Conservation (phyloP, 2,113 vertebrate genomes). For the Corydoras maculifer region DNA sequence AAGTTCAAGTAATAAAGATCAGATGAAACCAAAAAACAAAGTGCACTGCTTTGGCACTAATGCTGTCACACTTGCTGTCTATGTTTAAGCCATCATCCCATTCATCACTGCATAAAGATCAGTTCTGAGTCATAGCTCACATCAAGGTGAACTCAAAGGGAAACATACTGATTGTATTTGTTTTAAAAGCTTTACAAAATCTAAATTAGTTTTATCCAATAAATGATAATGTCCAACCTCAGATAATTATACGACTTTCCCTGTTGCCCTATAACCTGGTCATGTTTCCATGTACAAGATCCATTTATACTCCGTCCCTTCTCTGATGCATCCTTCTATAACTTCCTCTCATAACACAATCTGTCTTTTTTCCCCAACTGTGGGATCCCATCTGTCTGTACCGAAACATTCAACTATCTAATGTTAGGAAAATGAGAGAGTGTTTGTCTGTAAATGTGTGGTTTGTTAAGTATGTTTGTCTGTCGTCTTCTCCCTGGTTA, state of each 20-base stretch:
- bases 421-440: conserved; percentile 8
- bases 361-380: conserved; percentile 37
- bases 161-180: neutral
- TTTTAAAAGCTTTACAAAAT: neutral
- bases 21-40: conserved; percentile 28
- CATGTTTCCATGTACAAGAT: neutral
- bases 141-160: neutral
- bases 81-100: conserved; percentile 22
- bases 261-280: too few relatives aligned
- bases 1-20: conserved; percentile 35
- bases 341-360: conserved; percentile 27
- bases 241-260: too few relatives aligned
- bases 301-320: neutral
- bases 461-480: conserved; percentile 33
- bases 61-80: conserved; percentile 9
- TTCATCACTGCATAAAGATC: conserved; percentile 26
- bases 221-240: too few relatives aligned
- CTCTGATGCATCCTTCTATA: conserved; percentile 22
- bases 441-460: conserved; percentile 31
- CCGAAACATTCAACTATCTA: conserved; percentile 40
- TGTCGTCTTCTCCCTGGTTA: conserved; percentile 17
- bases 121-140: neutral
- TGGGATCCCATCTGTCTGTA: conserved; percentile 44
- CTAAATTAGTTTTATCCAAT: too few relatives aligned
- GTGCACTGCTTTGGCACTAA: conserved; percentile 20